Base-by-base conservation (phyloP, 2,797 vertebrate species). In the Sebastes kiyomatsui region DNA sequence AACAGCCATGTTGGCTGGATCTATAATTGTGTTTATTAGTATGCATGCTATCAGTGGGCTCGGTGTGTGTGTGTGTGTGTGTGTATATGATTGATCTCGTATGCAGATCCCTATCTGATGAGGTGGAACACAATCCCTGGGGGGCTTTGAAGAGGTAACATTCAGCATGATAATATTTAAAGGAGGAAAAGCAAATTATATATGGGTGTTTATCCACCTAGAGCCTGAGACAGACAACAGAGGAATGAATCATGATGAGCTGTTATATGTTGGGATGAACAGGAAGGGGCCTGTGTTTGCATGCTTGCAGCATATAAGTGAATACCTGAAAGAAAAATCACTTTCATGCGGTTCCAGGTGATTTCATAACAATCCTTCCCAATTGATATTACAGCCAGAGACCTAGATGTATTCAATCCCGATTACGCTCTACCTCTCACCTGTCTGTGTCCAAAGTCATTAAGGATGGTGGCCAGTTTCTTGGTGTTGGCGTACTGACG, bases 361-460 rank as follows among this genome's bases (percentile, higher is more conserved):
- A 33, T 65, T 68, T 67, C 27, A 16, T 5, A 10, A 30, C 9
- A 27, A 46, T 25, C 20, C 28, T 12, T 55, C 5, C 20, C 7
- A 18, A n/a, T 64, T 7, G n/a, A 28, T n/a, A 32, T 55, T 22
- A 27, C 14, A 69, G 18, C 18, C 13, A 7, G 12, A 62, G 46
- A 58, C 3, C 6, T 8, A 2, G 35, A 6, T 9, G 22, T 12
- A 10, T 59, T 18, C 9, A 13, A 46, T 30, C 56, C 18, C 18
- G 3, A 22, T 52, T 11, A 30, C 0, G 2, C 20, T 60, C 18
- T 35, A 4, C 9, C 23, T 64, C 72, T 75, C 55, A 98, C 98
- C 96, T 97, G 96, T 93, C 96, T 96, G 91, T 99, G 98, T 52
- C 97, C 97, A 80, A 98, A 99, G 82, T 98, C 96, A 69, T 96